Evolutionary conservation across 2,888 invertebrate genomes (phyloP).

Genomic region (Salticus scenicus): DNA sequence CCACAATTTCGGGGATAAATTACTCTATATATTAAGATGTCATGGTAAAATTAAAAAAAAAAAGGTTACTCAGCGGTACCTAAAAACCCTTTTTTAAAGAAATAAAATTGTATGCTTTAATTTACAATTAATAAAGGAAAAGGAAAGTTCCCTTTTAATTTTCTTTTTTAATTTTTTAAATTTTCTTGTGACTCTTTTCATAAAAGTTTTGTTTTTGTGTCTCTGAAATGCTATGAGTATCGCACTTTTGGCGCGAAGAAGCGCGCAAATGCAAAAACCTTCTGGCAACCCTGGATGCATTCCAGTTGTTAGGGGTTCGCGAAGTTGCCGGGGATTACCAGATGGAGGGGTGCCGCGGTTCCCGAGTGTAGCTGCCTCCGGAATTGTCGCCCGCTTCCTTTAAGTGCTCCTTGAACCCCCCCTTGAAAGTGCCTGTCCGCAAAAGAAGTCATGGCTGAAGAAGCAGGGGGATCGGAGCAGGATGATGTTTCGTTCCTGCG

Average conservation of each 20-base stretch:
- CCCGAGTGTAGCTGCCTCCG: constrained; percentile 6
- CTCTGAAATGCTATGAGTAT: no score
- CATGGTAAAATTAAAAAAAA: no score
- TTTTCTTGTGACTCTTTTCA: no score
- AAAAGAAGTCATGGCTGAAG: constrained; percentile 47
- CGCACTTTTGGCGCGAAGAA: constrained; percentile 13
- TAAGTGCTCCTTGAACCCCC: neutral
- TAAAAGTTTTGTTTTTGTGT: no score
- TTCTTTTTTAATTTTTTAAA: no score
- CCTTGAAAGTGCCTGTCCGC: neutral
- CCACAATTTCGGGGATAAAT: no score
- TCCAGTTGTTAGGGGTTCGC: neutral
- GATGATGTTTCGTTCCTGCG: constrained; percentile 99
- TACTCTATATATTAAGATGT: no score
- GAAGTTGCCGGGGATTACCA: constrained; percentile 22
- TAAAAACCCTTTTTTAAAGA: no score
- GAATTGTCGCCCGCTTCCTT: constrained; percentile 53
- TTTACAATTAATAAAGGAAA: no score
- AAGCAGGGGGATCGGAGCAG: constrained; percentile 96
- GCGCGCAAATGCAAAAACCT: constrained; percentile 2
- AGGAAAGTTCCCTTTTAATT: no score
- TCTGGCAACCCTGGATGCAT: constrained; percentile 39
- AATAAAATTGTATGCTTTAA: no score
- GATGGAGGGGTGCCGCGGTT: constrained; percentile 40
- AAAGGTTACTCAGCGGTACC: no score